Evolutionary conservation across 1,140 invertebrate genomes (phyloP).

Genomic region (Liolophura sinensis): DNA sequence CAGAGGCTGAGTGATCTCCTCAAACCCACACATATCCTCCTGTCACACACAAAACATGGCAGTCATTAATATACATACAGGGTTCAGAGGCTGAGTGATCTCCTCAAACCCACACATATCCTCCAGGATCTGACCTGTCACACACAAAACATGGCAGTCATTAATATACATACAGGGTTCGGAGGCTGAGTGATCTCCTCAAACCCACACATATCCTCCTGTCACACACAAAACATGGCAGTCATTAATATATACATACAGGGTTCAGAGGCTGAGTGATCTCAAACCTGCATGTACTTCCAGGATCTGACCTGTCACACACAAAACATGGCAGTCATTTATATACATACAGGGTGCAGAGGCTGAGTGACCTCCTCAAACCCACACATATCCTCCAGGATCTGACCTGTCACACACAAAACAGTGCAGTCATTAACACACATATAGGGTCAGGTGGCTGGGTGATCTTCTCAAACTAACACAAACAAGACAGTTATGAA

Average conservation of each 20-base stretch:
- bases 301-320: conserved; percentile 28
- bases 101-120: conserved; percentile 58
- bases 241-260: conserved; percentile 11
- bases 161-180: conserved; percentile 46
- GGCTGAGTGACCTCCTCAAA: conserved; percentile 53
- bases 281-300: conserved; percentile 56
- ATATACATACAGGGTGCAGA: conserved; percentile 35
- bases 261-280: conserved; percentile 47
- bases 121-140: conserved; percentile 36
- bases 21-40: conserved; percentile 57
- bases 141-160: not conserved
- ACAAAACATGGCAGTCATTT: not conserved
- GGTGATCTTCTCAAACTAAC: conserved; percentile 55
- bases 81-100: conserved; percentile 46
- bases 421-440: not conserved
- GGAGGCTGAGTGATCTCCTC: conserved; percentile 51
- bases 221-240: conserved; percentile 2
- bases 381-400: conserved; percentile 53
- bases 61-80: conserved; percentile 5
- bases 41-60: conserved; percentile 11
- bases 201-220: conserved; percentile 57
- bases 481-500: conserved; percentile 15
- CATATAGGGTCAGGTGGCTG: conserved; percentile 30
- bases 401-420: conserved; percentile 25
- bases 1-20: conserved; percentile 48